A percentile compares a stretch with the other conserved stretches of the same genome.
These are phyloP conservation scores for Glandiceps talaboti DNA, from an alignment of 53 echinoderm and acorn worm genomes.

Conservation along the genomic window DNA sequence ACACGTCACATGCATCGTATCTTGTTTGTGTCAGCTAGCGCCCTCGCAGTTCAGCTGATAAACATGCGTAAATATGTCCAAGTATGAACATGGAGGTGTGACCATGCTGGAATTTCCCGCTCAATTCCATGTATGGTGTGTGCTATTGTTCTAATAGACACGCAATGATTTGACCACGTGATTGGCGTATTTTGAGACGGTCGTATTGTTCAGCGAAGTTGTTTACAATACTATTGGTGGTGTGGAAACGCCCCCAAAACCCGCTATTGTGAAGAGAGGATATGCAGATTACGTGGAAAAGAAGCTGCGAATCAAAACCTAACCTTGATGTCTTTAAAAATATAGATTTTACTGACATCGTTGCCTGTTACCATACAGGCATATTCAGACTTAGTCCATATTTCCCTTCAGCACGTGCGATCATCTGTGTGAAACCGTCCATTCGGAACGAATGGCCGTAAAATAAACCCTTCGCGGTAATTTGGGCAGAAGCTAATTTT, in stretches of 20 bases:
- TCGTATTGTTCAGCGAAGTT: too few species aligned
- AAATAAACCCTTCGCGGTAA: not conserved
- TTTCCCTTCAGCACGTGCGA: not conserved
- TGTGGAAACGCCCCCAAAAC: not conserved
- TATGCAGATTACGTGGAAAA: too few species aligned
- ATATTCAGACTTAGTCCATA: not conserved
- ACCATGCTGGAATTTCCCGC: conserved; percentile 1
- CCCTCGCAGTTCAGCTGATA: not conserved
- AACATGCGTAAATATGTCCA: too few species aligned
- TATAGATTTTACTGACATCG: too few species aligned
- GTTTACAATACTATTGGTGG: not conserved
- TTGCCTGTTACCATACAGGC: too few species aligned
- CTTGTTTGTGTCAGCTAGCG: too few species aligned
- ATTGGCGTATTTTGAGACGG: not conserved
- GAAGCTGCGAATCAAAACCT: not conserved
- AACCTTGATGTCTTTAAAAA: not conserved
- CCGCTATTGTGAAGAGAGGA: too few species aligned
- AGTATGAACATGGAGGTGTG: too few species aligned
- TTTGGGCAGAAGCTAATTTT: not conserved
- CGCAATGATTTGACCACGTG: not conserved
- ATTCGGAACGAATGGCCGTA: not conserved
- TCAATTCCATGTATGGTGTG: not conserved
- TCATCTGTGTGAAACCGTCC: not conserved
- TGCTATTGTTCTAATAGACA: too few species aligned
- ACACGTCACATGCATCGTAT: too few species aligned